Evolutionary conservation across 2,113 vertebrate species (phyloP).

Genomic region (Sardina pilchardus): DNA sequence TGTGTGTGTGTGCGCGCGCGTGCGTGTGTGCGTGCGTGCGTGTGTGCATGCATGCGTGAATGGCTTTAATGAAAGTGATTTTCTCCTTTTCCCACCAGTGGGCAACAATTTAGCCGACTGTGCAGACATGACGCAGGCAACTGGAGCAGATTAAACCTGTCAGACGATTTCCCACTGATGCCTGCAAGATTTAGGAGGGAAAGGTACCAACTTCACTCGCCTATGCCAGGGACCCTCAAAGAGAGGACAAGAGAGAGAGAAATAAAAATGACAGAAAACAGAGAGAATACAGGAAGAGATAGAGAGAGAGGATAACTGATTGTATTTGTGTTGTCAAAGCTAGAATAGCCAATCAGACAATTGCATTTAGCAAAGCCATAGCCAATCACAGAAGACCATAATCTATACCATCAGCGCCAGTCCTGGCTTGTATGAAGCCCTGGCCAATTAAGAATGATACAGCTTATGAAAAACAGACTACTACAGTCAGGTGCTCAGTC

Average conservation of each 20-base stretch:
- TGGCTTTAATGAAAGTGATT: conserved; percentile 35
- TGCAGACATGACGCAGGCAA: conserved; percentile 94
- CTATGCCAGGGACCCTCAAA: conserved; percentile 58
- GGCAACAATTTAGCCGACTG: conserved; percentile 97
- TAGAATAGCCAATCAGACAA: not conserved
- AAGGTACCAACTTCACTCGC: conserved; percentile 85
- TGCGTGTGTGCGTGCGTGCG: too few species aligned
- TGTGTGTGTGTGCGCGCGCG: too few species aligned
- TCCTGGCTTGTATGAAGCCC: too few species aligned
- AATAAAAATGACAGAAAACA: conserved; percentile 7
- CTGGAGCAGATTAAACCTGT: conserved; percentile 86
- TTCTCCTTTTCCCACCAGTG: conserved; percentile 94
- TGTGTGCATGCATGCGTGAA: not conserved
- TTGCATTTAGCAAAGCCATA: not conserved
- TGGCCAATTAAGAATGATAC: not conserved
- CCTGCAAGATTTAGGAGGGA: conserved; percentile 89
- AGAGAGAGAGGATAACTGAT: conserved; percentile 8
- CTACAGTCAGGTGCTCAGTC: not conserved
- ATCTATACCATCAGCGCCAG: too few species aligned
- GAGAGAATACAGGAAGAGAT: conserved; percentile 4
- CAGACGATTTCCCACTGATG: conserved; percentile 89
- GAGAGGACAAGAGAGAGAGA: conserved; percentile 41
- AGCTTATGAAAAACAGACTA: not conserved
- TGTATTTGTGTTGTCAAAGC: not conserved
- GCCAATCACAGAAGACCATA: not conserved